These are phyloP conservation scores for Chrysotoxum bicinctum DNA, from an alignment of 2,888 invertebrate species.

Conservation along the genomic window DNA sequence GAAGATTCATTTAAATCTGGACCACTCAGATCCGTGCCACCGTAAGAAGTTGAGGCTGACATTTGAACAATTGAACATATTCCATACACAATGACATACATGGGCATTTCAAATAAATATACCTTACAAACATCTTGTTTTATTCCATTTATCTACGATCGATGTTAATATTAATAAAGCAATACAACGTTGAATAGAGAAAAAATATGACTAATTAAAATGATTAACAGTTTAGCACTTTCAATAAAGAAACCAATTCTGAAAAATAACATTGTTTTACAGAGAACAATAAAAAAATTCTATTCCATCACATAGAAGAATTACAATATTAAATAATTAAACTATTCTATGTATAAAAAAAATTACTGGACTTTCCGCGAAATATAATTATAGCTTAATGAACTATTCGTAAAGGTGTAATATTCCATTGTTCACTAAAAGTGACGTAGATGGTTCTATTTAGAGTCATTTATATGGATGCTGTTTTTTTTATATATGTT, in stretches of 20 bases:
- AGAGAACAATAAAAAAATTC: slow-evolving; percentile 22
- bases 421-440: slow-evolving; percentile 10
- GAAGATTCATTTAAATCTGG: no score
- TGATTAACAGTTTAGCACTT: slow-evolving; percentile 59
- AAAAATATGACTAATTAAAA: slow-evolving; percentile 48
- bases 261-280: slow-evolving; percentile 12
- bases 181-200: not conserved
- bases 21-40: no score
- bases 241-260: slow-evolving; percentile 6
- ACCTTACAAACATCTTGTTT: no score
- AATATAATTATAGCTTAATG: slow-evolving; percentile 27
- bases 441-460: slow-evolving; percentile 13
- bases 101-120: no score
- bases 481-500: not conserved
- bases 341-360: not conserved
- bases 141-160: no score
- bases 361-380: slow-evolving; percentile 49
- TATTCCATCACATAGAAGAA: slow-evolving; percentile 28
- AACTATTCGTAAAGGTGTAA: not conserved
- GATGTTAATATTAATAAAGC: not conserved
- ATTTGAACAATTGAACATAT: no score
- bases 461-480: not conserved
- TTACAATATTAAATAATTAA: not conserved
- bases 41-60: no score
- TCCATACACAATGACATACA: no score